phyloP scores from a whole-genome alignment of 2,797 vertebrate genomes.

The Characodon lateralis region DNA sequence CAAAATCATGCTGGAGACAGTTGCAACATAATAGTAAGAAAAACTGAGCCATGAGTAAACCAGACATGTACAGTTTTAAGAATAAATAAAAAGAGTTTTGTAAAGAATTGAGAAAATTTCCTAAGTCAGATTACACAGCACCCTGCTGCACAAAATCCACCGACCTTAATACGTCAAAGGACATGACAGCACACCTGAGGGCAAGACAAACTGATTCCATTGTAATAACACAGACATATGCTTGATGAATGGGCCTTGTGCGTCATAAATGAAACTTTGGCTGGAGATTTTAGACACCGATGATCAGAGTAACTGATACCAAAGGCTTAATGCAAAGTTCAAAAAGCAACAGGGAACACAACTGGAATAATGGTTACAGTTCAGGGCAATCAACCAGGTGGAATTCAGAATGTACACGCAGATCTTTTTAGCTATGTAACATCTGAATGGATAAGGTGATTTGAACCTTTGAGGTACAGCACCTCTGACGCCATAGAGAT shows the following conservation, averaged over 20 bases:
- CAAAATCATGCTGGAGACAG: neutral
- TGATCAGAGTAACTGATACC: slow-evolving; percentile 57
- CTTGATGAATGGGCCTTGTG: slow-evolving; percentile 42
- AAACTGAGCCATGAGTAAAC: neutral
- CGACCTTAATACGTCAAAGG: neutral
- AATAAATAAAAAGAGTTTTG: slow-evolving; percentile 6
- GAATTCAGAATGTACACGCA: slow-evolving; percentile 50
- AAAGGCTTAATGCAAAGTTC: slow-evolving; percentile 45
- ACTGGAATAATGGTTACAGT: slow-evolving; percentile 48
- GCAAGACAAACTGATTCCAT: slow-evolving; percentile 1
- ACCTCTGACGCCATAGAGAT: slow-evolving; percentile 25
- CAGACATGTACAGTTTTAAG: neutral
- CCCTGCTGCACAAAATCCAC: neutral
- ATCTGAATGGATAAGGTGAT: slow-evolving; percentile 43
- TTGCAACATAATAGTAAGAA: neutral
- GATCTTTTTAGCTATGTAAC: slow-evolving; percentile 47
- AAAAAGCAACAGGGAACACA: slow-evolving; percentile 48
- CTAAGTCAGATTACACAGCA: neutral
- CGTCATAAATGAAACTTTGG: slow-evolving; percentile 55
- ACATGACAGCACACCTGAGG: neutral
- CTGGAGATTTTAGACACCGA: slow-evolving; percentile 46
- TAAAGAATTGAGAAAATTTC: neutral
- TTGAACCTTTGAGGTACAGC: slow-evolving; percentile 34
- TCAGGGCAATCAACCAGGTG: slow-evolving; percentile 41
- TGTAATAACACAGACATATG: slow-evolving; percentile 27